Conservation (phyloP, 2,797 vertebrate genomes). For the Sarcophilus harrisii region DNA sequence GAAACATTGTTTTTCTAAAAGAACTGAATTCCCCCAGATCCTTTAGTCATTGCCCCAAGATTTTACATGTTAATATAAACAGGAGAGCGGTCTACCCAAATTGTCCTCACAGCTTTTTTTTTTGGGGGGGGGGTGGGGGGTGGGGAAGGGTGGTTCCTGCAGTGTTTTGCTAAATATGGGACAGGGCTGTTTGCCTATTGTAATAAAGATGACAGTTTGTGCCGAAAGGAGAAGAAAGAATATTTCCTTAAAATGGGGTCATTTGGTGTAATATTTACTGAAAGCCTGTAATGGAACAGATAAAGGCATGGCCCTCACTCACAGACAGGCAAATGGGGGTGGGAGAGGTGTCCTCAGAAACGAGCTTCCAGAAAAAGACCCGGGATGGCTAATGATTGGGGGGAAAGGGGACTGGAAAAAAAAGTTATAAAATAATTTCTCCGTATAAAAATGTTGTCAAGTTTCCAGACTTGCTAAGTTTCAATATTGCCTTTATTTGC, state of each 20-base stretch:
- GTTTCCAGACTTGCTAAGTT: not conserved
- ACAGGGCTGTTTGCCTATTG: not conserved
- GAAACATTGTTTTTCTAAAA: not conserved
- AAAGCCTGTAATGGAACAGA: not conserved
- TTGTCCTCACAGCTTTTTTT: not conserved
- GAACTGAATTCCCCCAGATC: not conserved
- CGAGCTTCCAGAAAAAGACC: slow-evolving; percentile 31
- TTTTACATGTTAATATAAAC: not conserved
- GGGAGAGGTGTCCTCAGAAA: not conserved
- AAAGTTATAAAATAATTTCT: not conserved
- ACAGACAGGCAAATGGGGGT: not conserved
- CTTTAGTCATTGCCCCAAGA: not conserved
- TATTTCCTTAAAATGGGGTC: not conserved
- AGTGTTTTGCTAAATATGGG: not conserved
- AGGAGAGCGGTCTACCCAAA: slow-evolving; percentile 3
- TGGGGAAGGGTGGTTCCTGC: not conserved
- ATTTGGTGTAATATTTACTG: slow-evolving; percentile 29
- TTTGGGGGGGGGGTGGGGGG: too few relatives aligned
- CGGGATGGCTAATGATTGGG: not conserved
- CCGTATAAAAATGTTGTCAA: not conserved
- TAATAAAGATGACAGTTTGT: slow-evolving; percentile 27
- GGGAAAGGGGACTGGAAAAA: not conserved
- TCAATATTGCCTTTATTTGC: not conserved
- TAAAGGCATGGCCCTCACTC: slow-evolving; percentile 8
- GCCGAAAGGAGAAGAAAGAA: not conserved